phyloP scores from a whole-genome alignment of 1,140 invertebrate species.

The Bombyx mori region DNA sequence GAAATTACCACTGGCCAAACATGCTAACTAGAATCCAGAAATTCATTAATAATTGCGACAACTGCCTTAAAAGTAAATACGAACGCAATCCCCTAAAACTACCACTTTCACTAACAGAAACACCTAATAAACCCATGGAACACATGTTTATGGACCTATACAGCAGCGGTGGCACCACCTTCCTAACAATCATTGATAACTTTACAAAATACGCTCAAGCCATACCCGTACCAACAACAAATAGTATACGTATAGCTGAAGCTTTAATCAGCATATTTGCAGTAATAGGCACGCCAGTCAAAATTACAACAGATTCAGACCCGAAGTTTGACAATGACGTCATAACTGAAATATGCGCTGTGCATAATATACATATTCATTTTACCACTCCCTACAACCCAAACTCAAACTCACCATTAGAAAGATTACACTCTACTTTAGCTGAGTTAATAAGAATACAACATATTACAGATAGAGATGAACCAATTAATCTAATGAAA shows the following conservation, averaged over 20 bases:
- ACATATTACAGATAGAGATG: conserved; percentile 13
- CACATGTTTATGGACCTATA: conserved; percentile 25
- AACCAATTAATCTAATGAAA: conserved; percentile 1
- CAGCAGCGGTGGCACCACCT: conserved; percentile 17
- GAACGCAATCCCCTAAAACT: conserved; percentile 10
- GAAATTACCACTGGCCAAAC: conserved; percentile 5
- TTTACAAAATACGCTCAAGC: conserved; percentile 30
- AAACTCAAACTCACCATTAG: background rate
- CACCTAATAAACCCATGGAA: conserved; percentile 17
- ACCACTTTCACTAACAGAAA: conserved; percentile 13
- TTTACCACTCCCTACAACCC: conserved; percentile 3
- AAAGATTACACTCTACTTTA: conserved; percentile 14
- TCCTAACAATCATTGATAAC: conserved; percentile 25
- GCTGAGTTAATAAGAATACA: conserved; percentile 35
- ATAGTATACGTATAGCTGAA: conserved; percentile 27
- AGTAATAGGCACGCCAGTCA: conserved; percentile 15
- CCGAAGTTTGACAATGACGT: conserved; percentile 25
- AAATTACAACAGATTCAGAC: conserved; percentile 23
- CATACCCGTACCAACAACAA: conserved; percentile 18
- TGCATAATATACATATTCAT: conserved; percentile 32
- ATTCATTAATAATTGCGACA: conserved; percentile 3
- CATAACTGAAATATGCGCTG: conserved; percentile 22
- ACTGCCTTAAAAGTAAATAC: conserved; percentile 1
- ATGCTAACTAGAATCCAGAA: conserved; percentile 2
- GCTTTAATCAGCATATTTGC: conserved; percentile 18